Percentiles rank a stretch among this genome's conserved stretches.
Conservation (phyloP, 1,140 invertebrate species). For the Acromyrmex charruanus region DNA sequence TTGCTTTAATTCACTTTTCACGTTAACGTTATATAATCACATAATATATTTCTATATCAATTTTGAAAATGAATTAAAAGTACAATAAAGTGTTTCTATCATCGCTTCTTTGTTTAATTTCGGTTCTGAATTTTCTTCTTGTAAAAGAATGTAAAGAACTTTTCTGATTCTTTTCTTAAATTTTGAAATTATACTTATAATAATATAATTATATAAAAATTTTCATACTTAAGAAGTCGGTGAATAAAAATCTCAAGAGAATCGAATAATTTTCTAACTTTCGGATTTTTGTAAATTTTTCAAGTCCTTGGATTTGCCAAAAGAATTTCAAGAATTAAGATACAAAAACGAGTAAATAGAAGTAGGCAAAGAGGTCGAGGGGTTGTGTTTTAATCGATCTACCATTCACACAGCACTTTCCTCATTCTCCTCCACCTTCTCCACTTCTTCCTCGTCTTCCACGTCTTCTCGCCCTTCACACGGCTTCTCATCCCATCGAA, state of each 20-base stretch:
- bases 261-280: constrained; percentile 20
- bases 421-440: neutral
- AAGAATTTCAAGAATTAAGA: constrained; percentile 46
- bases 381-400: constrained; percentile 47
- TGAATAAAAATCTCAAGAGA: neutral
- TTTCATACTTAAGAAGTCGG: neutral
- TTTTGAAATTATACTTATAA: neutral
- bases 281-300: constrained; percentile 10
- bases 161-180: neutral
- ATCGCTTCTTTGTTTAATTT: neutral
- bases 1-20: constrained; percentile 29
- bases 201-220: constrained; percentile 21
- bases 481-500: constrained; percentile 64
- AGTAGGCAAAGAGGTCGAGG: constrained; percentile 22
- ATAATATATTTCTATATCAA: neutral
- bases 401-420: constrained; percentile 49
- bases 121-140: neutral
- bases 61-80: constrained; percentile 1
- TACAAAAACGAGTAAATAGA: constrained; percentile 43
- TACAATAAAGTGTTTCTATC: constrained; percentile 8
- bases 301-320: neutral
- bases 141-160: neutral
- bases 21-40: neutral
- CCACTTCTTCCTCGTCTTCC: neutral
- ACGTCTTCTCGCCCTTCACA: neutral